Evolutionary conservation across 2,797 vertebrate species (phyloP), one percentile per base, ranked within the genome.

Genomic region (Spheniscus humboldti): DNA sequence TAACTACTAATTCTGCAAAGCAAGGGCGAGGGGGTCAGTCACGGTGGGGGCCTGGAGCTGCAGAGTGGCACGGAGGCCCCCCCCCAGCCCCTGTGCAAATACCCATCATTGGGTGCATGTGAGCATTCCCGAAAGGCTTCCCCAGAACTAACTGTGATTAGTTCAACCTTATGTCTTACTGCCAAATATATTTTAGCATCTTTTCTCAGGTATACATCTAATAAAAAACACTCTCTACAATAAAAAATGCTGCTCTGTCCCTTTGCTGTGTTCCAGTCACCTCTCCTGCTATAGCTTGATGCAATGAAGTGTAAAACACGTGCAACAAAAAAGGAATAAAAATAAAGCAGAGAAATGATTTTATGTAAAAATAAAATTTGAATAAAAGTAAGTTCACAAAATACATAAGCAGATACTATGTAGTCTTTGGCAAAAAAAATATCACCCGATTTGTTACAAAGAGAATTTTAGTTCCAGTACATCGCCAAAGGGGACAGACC

Each of bases 81-180:
- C 64, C 64, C 76, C 48, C 33, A 6, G 55, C 15, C 74, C 31
- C 64, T 24, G 15, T 4, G 6, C 60, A 13, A 17, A 15, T 17
- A 8, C 37, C 37, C 33, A 2, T 18, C 2, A 1, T 3, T 4
- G 9, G 53, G 28, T 12, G 6, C 24, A 3, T 1, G 4, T 2
- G 7, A n/a, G 59, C 45, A 6, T 19, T 25, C n/a, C 35, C 69
- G 11, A 33, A 53, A 35, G 27, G 23, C 60, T 67, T 12, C 85
- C 31, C 79, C 24, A 28, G 43, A 15, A 9, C 39, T 4, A 6
- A 6, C 7, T 1, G 9, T 1, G 7, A 6, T 19, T 2, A 9
- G 24, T 7, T 22, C 59, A 18, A 14, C 78, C 35, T 43, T 4
- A 2, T 1, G 1, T 8, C 53, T 55, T 3, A 1, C n/a, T 18